Conservation (phyloP, 2,113 vertebrate genomes). For the Pelmatolapia mariae region DNA sequence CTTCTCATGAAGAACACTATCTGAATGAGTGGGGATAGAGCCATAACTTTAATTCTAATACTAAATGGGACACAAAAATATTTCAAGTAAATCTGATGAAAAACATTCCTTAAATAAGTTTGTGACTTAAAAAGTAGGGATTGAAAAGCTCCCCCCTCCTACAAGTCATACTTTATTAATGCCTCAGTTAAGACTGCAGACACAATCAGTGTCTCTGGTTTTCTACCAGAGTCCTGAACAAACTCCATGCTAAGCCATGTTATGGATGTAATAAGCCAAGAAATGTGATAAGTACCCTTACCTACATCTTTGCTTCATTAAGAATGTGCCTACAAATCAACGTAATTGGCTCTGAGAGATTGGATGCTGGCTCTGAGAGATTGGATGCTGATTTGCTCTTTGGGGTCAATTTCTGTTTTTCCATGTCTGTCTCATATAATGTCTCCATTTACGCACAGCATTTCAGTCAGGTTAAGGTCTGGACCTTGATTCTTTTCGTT, state of each 20-base stretch:
- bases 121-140: not conserved
- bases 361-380: not conserved
- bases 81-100: not conserved
- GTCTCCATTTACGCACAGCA: not conserved
- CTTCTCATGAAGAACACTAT: not conserved
- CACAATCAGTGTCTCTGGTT: not conserved
- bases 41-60: not conserved
- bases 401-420: not conserved
- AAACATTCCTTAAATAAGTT: not conserved
- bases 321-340: not conserved
- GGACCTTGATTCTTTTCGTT: not conserved
- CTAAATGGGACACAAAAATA: not conserved
- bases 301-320: not conserved
- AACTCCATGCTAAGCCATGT: not conserved
- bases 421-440: not conserved
- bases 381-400: not conserved
- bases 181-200: not conserved
- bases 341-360: not conserved
- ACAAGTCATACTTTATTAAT: not conserved
- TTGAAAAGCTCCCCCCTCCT: rapidly evolving
- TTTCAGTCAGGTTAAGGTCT: not conserved
- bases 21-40: not conserved
- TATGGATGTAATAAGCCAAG: not conserved
- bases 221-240: not conserved
- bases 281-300: not conserved